Evolutionary conservation across 2,113 vertebrate species (phyloP), one percentile per base, ranked within the genome.

Genomic region (Colossoma macropomum): DNA sequence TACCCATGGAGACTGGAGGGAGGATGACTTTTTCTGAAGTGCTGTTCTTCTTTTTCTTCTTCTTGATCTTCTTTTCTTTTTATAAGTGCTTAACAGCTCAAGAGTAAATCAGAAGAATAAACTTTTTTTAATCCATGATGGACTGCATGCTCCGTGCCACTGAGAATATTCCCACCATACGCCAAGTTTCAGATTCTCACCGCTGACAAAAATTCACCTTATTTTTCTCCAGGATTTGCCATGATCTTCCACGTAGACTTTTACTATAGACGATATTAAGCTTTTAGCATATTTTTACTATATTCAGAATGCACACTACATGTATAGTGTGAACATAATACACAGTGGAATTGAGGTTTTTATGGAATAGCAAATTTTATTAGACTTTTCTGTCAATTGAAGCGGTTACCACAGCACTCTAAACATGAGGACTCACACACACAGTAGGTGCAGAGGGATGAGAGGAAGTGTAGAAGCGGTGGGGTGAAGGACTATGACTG

Each of bases 71-170:
- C 50, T n/a, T 75, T 27, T 1, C 62, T 60, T 76, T 69, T 60
- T 74, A 60, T 77, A 60, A 84, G 75, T 90, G 80, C 87, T 86
- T 89, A 85, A 89, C 90, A 88, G 94, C 91, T 94, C 91, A 90
- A 90, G 91, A 86, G 89, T 87, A 81, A 73, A 80, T 78, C 50
- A 83, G 82, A 84, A 81, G 70, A 78, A 77, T 71, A 81, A 76
- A 50, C 66, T 71, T 50, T 89, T 91, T 89, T 89, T 92, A 91
- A 89, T 90, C 89, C 83, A 86, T 90, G 89, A 93, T 93, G 89
- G 91, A 89, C 81, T 91, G 94, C 95, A 94, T 93, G 94, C 86
- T 83, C 86, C 85, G 85, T 76, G 87, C 92, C 92, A 79, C 92
- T 86, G 79, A 89, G 83, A 68, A 88, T 84, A 73, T n/a, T 69